A percentile compares a stretch with the other conserved stretches of the same genome.
Conservation (phyloP, 1,140 invertebrate genomes). For the Muscidifurax raptorellus region DNA sequence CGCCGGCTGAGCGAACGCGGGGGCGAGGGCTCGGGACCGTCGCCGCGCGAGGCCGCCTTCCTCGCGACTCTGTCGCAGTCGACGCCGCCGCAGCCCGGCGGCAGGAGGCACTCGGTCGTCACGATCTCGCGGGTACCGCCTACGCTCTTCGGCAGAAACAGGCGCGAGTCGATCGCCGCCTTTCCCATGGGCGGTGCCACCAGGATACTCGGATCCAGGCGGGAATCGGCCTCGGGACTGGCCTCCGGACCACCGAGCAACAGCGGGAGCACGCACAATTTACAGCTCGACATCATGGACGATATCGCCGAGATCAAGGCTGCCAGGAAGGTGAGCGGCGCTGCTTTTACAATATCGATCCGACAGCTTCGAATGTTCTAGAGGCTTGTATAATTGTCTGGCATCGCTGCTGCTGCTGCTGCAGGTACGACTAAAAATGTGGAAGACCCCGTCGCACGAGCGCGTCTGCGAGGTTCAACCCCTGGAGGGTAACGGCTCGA, state of each 20-base stretch:
- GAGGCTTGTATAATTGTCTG: too few species aligned
- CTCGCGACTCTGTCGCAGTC: constrained; percentile 86
- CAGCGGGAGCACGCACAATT: constrained; percentile 85
- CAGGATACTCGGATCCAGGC: constrained; percentile 71
- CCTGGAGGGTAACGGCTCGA: constrained; percentile 79
- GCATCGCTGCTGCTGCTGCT: too few species aligned
- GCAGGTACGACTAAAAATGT: constrained; percentile 84
- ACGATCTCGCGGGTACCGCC: constrained; percentile 87
- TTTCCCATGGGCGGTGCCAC: constrained; percentile 77
- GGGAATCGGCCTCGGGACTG: constrained; percentile 70
- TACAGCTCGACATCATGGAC: constrained; percentile 91
- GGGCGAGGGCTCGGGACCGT: constrained; percentile 81
- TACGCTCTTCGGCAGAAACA: constrained; percentile 83
- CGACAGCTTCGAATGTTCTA: too few species aligned
- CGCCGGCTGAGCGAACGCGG: constrained; percentile 86
- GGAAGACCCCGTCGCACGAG: constrained; percentile 85
- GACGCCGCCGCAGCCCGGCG: constrained; percentile 81
- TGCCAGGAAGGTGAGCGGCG: constrained; percentile 79
- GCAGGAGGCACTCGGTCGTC: constrained; percentile 87
- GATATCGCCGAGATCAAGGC: constrained; percentile 85
- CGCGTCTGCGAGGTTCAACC: constrained; percentile 88
- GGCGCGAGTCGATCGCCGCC: constrained; percentile 87
- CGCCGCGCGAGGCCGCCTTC: constrained; percentile 84
- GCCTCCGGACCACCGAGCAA: constrained; percentile 80
- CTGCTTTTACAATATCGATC: background rate